A percentile compares a stretch with the other conserved stretches of the same genome.
Evolutionary conservation across 2,797 vertebrate genomes (phyloP).

Genomic region (Presbytis comata): DNA sequence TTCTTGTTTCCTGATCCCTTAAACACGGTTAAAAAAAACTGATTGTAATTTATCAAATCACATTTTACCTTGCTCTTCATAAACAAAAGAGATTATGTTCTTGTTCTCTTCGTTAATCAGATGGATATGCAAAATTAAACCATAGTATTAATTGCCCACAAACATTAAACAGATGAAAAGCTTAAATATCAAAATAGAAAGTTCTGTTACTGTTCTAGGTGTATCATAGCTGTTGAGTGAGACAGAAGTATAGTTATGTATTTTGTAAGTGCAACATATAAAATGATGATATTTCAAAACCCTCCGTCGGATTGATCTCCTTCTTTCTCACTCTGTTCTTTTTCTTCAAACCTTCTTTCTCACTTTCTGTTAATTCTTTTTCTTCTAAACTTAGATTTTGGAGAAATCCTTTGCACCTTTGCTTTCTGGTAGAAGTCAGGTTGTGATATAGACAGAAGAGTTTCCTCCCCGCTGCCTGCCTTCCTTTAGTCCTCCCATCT

Average conservation of each 20-base stretch:
- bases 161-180: neutral
- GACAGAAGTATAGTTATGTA: slow-evolving; percentile 87
- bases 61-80: neutral
- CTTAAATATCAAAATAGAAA: neutral
- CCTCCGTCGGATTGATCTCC: neutral
- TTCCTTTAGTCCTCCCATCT: neutral
- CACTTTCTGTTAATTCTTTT: neutral
- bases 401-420: neutral
- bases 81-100: neutral
- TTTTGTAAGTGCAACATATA: slow-evolving; percentile 83
- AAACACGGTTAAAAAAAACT: neutral
- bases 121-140: neutral
- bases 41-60: neutral
- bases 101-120: neutral
- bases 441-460: neutral
- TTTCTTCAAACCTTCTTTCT: neutral
- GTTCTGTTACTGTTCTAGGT: slow-evolving; percentile 76
- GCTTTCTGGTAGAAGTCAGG: neutral
- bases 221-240: slow-evolving; percentile 87
- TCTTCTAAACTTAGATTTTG: neutral
- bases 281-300: neutral
- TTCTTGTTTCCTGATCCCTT: neutral
- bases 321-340: neutral
- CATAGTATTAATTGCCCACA: neutral
- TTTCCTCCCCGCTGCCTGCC: neutral